phyloP scores from a whole-genome alignment of 2,888 invertebrate species.

The Philopedon plagiatum region DNA sequence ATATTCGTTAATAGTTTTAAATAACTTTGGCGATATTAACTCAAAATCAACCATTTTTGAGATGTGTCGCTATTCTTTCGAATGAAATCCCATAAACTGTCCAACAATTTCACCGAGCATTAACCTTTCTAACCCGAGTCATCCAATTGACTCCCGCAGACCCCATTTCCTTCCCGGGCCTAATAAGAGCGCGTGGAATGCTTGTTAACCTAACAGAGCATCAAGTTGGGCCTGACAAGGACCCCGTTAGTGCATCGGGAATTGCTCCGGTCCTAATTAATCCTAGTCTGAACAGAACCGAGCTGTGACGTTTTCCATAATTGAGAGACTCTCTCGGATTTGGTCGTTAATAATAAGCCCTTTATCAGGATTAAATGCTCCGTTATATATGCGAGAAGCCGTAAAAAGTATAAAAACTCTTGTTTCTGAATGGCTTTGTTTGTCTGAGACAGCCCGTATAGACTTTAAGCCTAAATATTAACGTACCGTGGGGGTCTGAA shows the following conservation, averaged over 20 bases:
- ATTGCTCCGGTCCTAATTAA: slow-evolving; percentile 30
- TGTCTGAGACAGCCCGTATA: too few relatives aligned
- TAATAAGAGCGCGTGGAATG: slow-evolving; percentile 16
- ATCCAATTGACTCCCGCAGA: slow-evolving; percentile 20
- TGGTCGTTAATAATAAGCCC: slow-evolving; percentile 27
- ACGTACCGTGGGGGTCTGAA: too few relatives aligned
- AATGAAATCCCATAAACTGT: background rate
- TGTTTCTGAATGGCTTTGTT: slow-evolving; percentile 5
- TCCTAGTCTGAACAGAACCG: slow-evolving; percentile 16
- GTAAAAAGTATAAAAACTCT: background rate
- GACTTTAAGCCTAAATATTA: too few relatives aligned
- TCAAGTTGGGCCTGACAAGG: slow-evolving; percentile 27
- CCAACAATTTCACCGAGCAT: background rate
- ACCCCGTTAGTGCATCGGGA: slow-evolving; percentile 24
- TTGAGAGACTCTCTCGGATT: slow-evolving; percentile 23
- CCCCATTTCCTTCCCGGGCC: slow-evolving; percentile 5
- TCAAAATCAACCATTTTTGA: too few relatives aligned
- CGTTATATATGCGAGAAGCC: background rate
- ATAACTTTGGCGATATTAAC: too few relatives aligned
- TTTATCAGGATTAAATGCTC: slow-evolving; percentile 25
- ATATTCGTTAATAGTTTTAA: too few relatives aligned
- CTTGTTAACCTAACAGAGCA: slow-evolving; percentile 31
- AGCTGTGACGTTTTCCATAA: slow-evolving; percentile 36
- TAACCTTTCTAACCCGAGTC: background rate
- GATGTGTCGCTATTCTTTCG: too few relatives aligned